A percentile compares a stretch with the other conserved stretches of the same genome.
Conservation (phyloP, 2,797 vertebrate genomes). For the Allobates femoralis region DNA sequence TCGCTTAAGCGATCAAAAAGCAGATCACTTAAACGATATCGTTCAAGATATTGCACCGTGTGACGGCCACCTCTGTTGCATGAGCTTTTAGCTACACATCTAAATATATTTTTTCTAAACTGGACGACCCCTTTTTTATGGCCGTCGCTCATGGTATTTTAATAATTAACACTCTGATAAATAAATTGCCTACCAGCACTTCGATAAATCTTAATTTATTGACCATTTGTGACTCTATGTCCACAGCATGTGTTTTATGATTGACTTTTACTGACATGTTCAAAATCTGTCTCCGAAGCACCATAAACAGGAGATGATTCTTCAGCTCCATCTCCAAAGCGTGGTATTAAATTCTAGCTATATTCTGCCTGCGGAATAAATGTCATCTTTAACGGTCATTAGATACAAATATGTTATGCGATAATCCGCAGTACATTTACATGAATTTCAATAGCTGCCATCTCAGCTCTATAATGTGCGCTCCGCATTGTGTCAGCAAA, state of each 20-base stretch:
- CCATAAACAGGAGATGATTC: constrained; percentile 46
- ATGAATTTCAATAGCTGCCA: constrained; percentile 58
- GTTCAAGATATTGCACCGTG: too few species aligned
- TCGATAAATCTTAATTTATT: constrained; percentile 34
- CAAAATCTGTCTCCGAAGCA: constrained; percentile 32
- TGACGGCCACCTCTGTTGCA: too few species aligned
- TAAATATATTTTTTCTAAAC: too few species aligned
- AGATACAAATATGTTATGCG: constrained; percentile 63
- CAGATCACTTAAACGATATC: too few species aligned
- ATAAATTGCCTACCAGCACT: constrained; percentile 29
- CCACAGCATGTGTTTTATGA: constrained; percentile 35
- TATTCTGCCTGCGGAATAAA: constrained; percentile 55
- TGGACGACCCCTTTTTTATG: not conserved
- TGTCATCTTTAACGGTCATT: constrained; percentile 60
- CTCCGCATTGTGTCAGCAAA: constrained; percentile 57
- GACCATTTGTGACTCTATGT: constrained; percentile 35
- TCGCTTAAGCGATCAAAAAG: too few species aligned
- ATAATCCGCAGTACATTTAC: constrained; percentile 60
- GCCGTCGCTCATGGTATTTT: not conserved
- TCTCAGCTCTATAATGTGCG: constrained; percentile 45
- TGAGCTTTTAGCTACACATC: too few species aligned
- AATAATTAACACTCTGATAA: constrained; percentile 40
- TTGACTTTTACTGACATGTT: constrained; percentile 26
- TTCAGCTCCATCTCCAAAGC: constrained; percentile 30
- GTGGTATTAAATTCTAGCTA: constrained; percentile 37